Evolutionary conservation across 1,140 invertebrate genomes (phyloP).

Genomic region (Diabrotica undecimpunctata): DNA sequence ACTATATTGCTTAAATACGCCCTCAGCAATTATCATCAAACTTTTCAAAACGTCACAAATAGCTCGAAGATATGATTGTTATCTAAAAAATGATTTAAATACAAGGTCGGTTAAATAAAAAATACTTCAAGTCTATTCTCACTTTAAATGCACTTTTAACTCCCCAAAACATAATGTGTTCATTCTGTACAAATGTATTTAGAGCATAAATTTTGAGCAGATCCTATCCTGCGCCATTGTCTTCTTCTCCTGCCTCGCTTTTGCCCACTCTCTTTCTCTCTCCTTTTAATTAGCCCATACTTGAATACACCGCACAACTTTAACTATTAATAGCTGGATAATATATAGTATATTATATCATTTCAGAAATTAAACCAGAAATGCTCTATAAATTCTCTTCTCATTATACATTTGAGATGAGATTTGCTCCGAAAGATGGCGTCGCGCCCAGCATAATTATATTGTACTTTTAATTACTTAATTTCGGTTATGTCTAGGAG

Average conservation of each 20-base stretch:
- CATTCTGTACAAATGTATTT: no score
- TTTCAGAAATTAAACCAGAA: slow-evolving; percentile 30
- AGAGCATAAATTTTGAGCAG: not conserved
- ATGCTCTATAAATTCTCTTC: slow-evolving; percentile 20
- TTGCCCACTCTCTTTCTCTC: slow-evolving; percentile 22
- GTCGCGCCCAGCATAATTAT: slow-evolving; percentile 7
- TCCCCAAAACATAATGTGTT: no score
- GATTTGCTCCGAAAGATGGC: slow-evolving; percentile 8
- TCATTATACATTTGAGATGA: slow-evolving; percentile 15
- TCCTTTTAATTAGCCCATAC: slow-evolving; percentile 32
- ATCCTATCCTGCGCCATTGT: not conserved
- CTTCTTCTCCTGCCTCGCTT: not conserved
- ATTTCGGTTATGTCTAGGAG: not conserved
- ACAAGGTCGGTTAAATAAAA: no score
- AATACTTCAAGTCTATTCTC: no score
- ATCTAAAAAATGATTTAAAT: no score
- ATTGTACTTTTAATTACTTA: slow-evolving; percentile 6
- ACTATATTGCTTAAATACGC: no score
- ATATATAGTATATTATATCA: slow-evolving; percentile 33
- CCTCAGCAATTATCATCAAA: no score
- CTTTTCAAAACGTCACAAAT: no score
- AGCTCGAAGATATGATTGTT: no score
- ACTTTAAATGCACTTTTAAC: no score
- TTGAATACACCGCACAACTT: slow-evolving; percentile 34
- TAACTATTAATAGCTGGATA: slow-evolving; percentile 32